phyloP scores from a whole-genome alignment of 2,797 vertebrate genomes.

The Pitangus sulphuratus region DNA sequence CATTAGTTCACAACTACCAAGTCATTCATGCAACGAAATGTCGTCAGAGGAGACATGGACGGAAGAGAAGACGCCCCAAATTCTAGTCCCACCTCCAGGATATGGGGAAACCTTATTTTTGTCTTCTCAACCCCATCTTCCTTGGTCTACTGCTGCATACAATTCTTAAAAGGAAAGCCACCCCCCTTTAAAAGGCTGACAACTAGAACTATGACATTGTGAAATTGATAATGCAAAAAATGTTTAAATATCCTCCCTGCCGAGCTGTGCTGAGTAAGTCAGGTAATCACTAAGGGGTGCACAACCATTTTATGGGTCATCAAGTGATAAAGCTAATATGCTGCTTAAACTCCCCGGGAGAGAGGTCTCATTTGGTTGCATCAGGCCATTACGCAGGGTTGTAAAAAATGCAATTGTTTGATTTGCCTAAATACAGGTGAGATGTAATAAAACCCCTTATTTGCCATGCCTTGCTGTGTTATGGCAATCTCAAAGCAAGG shows the following conservation, averaged over 20 bases:
- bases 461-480: conserved; percentile 78
- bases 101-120: background rate
- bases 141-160: background rate
- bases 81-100: background rate
- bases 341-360: conserved; percentile 50
- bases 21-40: background rate
- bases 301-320: conserved; percentile 73
- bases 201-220: background rate
- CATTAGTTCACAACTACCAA: rapidly evolving
- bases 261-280: conserved; percentile 66
- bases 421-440: conserved; percentile 71
- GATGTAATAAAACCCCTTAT: conserved; percentile 46
- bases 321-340: conserved; percentile 63
- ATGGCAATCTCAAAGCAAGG: conserved; percentile 81
- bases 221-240: conserved; percentile 66
- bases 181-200: background rate
- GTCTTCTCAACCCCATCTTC: background rate
- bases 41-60: background rate
- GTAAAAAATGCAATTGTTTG: conserved; percentile 72
- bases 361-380: conserved; percentile 28
- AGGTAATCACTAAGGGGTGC: conserved; percentile 75
- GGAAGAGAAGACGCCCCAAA: background rate
- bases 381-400: conserved; percentile 35
- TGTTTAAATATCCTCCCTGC: conserved; percentile 69
- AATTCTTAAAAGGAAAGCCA: background rate